A percentile compares a stretch with the other conserved stretches of the same genome.
phyloP scores from a whole-genome alignment of 1,140 invertebrate species.

The Cherax quadricarinatus region DNA sequence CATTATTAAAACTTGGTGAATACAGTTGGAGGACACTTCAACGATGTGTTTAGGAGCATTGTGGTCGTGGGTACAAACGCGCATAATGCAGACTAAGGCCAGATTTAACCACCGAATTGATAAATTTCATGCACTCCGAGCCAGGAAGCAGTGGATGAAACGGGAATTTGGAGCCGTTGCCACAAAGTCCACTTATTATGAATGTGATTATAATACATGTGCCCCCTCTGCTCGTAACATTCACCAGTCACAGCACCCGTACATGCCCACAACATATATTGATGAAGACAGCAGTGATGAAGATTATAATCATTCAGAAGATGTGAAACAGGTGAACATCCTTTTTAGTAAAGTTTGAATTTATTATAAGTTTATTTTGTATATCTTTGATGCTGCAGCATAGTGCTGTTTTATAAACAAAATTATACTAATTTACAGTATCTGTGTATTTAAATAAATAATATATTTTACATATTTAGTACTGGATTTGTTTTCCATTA shows the following conservation, averaged over 20 bases:
- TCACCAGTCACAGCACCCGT: slow-evolving; percentile 27
- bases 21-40: no score
- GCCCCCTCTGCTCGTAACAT: background rate
- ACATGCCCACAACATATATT: slow-evolving; percentile 46
- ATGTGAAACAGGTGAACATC: slow-evolving; percentile 17
- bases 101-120: slow-evolving; percentile 61
- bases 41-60: slow-evolving; percentile 45
- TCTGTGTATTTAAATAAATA: background rate
- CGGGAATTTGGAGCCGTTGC: slow-evolving; percentile 31
- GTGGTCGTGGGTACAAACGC: slow-evolving; percentile 50
- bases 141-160: slow-evolving; percentile 64
- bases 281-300: slow-evolving; percentile 38
- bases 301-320: background rate
- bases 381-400: no score
- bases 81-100: slow-evolving; percentile 57
- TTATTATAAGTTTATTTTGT: no score
- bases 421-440: no score
- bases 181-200: background rate
- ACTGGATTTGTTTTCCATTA: background rate
- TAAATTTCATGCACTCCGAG: slow-evolving; percentile 45
- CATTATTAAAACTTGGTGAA: no score
- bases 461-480: background rate
- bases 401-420: no score
- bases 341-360: background rate
- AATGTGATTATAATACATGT: background rate